These are phyloP conservation scores for Callitettix versicolor DNA, from an alignment of 1,140 invertebrate species.

Conservation along the genomic window DNA sequence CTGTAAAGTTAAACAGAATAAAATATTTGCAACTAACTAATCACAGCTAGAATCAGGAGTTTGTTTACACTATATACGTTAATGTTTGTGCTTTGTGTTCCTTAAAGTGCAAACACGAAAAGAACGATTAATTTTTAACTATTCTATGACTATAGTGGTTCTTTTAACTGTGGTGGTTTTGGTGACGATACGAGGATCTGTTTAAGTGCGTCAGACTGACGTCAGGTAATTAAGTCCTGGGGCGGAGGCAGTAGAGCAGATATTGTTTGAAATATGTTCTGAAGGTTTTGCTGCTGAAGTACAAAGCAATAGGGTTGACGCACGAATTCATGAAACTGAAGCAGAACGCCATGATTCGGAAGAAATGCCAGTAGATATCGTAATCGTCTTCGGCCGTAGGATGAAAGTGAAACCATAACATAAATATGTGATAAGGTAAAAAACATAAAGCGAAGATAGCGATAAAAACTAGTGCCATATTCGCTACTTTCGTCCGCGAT, in stretches of 20 bases:
- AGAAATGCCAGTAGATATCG: conserved; percentile 70
- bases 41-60: no score
- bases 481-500: conserved; percentile 63
- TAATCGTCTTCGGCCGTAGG: conserved; percentile 58
- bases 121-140: no score
- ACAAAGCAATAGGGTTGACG: conserved; percentile 85
- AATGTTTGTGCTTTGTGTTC: no score
- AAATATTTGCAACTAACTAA: no score
- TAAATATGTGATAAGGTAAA: conserved; percentile 72
- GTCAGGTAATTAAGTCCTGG: no score
- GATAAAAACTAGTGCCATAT: conserved; percentile 90
- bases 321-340: conserved; percentile 85
- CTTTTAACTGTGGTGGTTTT: no score
- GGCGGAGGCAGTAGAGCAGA: conserved; percentile 52
- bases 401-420: conserved; percentile 77
- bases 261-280: conserved; percentile 83
- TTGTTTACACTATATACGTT: no score
- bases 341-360: conserved; percentile 77
- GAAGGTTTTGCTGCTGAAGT: conserved; percentile 87
- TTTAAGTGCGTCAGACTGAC: no score
- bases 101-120: no score
- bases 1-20: no score
- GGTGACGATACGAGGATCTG: no score
- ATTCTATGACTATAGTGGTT: no score
- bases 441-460: conserved; percentile 87